Percentiles rank a stretch among this genome's conserved stretches.
These are phyloP conservation scores for Onychostruthus taczanowskii DNA, from an alignment of 2,113 vertebrate genomes.

Conservation along the genomic window DNA sequence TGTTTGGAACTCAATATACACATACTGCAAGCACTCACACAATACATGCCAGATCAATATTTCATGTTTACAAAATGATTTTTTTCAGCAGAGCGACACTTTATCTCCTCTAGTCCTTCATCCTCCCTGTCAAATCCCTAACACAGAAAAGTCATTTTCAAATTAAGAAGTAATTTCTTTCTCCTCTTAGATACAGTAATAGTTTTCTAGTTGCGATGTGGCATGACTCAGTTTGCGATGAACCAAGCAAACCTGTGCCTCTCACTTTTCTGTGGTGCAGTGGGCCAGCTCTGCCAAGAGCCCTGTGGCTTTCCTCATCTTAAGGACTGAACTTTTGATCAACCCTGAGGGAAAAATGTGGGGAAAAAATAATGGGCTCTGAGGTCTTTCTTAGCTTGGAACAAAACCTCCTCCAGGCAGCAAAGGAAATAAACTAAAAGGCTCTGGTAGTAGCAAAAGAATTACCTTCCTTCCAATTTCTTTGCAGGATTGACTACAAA, in stretches of 20 bases:
- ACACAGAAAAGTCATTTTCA: constrained; percentile 37
- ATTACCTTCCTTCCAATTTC: background rate
- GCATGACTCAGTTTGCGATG: background rate
- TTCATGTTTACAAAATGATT: constrained; percentile 56
- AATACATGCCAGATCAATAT: constrained; percentile 49
- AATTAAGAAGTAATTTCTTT: constrained; percentile 60
- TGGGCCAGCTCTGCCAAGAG: background rate
- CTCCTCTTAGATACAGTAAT: constrained; percentile 13
- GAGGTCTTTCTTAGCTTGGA: background rate
- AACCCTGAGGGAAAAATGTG: background rate
- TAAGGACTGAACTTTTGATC: background rate
- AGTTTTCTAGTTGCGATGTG: background rate
- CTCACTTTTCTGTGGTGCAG: background rate
- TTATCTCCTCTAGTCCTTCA: constrained; percentile 39
- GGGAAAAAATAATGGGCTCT: background rate
- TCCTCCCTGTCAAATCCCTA: constrained; percentile 41
- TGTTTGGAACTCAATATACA: constrained; percentile 7
- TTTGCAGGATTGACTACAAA: background rate
- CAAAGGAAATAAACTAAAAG: background rate
- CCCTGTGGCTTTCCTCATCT: background rate
- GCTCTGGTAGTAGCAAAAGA: background rate
- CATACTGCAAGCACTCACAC: background rate
- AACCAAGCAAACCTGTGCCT: background rate
- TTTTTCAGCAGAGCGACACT: background rate
- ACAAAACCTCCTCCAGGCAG: background rate